Percentiles rank a stretch among this genome's conserved stretches.
Conservation (phyloP, 2,113 vertebrate species). For the Carollia perspicillata region DNA sequence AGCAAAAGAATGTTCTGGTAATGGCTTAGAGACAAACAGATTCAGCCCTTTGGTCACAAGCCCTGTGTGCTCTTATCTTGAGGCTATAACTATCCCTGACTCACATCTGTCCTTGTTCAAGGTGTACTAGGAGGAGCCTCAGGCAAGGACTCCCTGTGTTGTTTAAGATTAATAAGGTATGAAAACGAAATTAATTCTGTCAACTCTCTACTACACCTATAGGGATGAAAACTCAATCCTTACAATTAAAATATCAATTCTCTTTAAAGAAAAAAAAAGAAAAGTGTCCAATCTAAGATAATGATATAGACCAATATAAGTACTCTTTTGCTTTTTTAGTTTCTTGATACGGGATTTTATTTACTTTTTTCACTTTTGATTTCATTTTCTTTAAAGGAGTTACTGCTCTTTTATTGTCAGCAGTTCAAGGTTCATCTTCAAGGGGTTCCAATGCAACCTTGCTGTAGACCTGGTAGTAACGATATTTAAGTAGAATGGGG, state of each 20-base stretch:
- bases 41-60: background rate
- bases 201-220: background rate
- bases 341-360: background rate
- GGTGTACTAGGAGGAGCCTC: background rate
- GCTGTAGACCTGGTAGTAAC: background rate
- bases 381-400: conserved; percentile 23
- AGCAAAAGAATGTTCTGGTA: background rate
- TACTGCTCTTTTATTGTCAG: background rate
- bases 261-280: background rate
- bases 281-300: background rate
- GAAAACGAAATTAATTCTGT: background rate
- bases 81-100: background rate
- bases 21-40: background rate
- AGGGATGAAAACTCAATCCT: background rate
- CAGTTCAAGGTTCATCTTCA: background rate
- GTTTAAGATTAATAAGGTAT: background rate
- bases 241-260: background rate
- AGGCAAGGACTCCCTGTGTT: background rate
- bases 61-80: background rate
- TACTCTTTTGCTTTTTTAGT: background rate
- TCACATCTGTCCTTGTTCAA: background rate
- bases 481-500: background rate
- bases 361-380: background rate
- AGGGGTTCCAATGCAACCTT: background rate
- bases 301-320: background rate